Evolutionary conservation across 35 echinoderm and acorn worm genomes (phyloP).

Genomic region (Hemicentrotus pulcherrimus): DNA sequence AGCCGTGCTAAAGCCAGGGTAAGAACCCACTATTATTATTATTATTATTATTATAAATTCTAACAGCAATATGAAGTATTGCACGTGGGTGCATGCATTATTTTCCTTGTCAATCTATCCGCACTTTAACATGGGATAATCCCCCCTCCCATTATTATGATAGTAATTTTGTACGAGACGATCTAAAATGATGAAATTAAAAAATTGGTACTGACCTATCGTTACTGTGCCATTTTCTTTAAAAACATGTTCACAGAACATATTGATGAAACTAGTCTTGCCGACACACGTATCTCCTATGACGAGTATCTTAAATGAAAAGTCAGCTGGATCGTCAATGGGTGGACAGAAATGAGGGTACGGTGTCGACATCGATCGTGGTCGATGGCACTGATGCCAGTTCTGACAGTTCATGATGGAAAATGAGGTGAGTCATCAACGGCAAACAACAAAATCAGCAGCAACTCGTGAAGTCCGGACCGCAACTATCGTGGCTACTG

Average conservation of each 20-base stretch:
- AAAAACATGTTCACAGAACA: conserved; percentile 71
- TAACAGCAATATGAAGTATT: too few relatives aligned
- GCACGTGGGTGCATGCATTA: too few relatives aligned
- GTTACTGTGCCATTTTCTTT: conserved; percentile 28
- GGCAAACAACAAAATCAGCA: not conserved
- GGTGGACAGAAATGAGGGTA: conserved; percentile 22
- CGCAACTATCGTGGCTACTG: not conserved
- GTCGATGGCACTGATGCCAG: not conserved
- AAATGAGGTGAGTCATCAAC: not conserved
- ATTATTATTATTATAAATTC: too few relatives aligned
- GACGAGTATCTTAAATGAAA: conserved; percentile 70
- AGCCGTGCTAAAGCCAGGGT: too few relatives aligned
- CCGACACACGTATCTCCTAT: conserved; percentile 70
- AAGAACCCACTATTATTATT: too few relatives aligned
- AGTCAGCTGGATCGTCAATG: conserved; percentile 41
- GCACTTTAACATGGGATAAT: too few relatives aligned
- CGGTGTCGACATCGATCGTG: conserved; percentile 27
- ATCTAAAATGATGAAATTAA: not conserved
- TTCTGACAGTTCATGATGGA: not conserved
- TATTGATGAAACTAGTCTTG: conserved; percentile 69
- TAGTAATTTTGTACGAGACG: too few relatives aligned
- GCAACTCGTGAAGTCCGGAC: not conserved
- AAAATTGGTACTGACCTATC: conserved; percentile 37
- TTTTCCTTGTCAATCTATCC: too few relatives aligned
- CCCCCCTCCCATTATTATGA: too few relatives aligned